phyloP scores from a whole-genome alignment of 2,888 invertebrate species.

The Eupithecia abbreviata region DNA sequence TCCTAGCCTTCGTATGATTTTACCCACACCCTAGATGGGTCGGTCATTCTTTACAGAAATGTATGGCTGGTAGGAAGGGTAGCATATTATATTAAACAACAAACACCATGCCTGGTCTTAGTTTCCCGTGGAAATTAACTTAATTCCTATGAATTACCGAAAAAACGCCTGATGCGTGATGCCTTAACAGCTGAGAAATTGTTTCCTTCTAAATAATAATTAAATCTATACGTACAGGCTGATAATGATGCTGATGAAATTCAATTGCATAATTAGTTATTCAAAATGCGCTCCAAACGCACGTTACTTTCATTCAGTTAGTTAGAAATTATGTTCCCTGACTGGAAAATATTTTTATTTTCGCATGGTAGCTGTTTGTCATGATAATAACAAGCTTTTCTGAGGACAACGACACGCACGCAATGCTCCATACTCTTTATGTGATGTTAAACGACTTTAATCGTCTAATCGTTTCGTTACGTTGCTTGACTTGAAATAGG shows the following conservation, averaged over 20 bases:
- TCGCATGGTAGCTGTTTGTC: background rate
- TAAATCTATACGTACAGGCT: too few relatives aligned
- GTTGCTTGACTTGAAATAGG: background rate
- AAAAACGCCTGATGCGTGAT: background rate
- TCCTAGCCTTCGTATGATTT: background rate
- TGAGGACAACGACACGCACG: constrained; percentile 9
- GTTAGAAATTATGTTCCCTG: background rate
- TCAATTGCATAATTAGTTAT: too few relatives aligned
- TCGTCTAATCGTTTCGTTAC: background rate
- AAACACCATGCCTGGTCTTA: background rate
- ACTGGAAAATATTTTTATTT: background rate
- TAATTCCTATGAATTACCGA: background rate
- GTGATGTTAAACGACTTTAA: constrained; percentile 11
- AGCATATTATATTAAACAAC: background rate
- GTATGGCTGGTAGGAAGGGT: too few relatives aligned
- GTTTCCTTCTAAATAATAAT: too few relatives aligned
- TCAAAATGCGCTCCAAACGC: too few relatives aligned
- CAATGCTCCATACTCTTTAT: constrained; percentile 6
- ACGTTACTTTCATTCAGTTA: too few relatives aligned
- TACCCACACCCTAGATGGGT: background rate
- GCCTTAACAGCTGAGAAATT: too few relatives aligned
- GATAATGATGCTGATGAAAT: too few relatives aligned
- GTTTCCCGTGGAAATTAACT: background rate
- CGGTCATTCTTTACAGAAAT: too few relatives aligned
- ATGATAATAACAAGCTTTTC: background rate